These are phyloP conservation scores for Neodiprion fabricii DNA, from an alignment of 1,140 invertebrate genomes.

Conservation along the genomic window DNA sequence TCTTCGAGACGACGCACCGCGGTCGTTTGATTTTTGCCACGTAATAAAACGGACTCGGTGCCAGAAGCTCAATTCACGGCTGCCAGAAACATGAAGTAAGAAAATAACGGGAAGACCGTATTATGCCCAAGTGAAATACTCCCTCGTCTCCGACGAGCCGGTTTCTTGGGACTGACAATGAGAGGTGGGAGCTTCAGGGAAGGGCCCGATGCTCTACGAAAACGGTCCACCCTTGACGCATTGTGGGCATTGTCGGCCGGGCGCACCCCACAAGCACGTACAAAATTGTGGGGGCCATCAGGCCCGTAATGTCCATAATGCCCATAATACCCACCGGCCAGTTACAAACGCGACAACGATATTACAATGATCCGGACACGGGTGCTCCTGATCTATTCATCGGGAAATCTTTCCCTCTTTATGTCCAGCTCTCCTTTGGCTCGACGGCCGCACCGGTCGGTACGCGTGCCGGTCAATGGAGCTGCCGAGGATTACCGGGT, in stretches of 20 bases:
- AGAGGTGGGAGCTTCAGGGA: not conserved
- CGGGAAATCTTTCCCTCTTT: not conserved
- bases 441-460: constrained; percentile 13
- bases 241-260: constrained; percentile 40
- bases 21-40: too few relatives aligned
- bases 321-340: constrained; percentile 28
- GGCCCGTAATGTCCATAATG: not conserved
- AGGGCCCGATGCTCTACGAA: constrained; percentile 32
- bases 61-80: too few relatives aligned
- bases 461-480: constrained; percentile 43
- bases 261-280: not conserved
- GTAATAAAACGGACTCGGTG: too few relatives aligned
- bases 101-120: too few relatives aligned
- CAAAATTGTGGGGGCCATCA: not conserved
- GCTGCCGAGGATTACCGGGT: constrained; percentile 33
- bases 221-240: constrained; percentile 40
- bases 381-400: not conserved
- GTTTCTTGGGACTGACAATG: too few relatives aligned
- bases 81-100: too few relatives aligned
- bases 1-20: too few relatives aligned
- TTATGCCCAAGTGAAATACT: too few relatives aligned
- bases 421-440: not conserved
- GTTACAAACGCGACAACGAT: constrained; percentile 51
- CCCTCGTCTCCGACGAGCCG: too few relatives aligned
- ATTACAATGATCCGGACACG: constrained; percentile 41